Base-by-base conservation (phyloP, 2,888 invertebrate genomes). In the Archips xylosteana region DNA sequence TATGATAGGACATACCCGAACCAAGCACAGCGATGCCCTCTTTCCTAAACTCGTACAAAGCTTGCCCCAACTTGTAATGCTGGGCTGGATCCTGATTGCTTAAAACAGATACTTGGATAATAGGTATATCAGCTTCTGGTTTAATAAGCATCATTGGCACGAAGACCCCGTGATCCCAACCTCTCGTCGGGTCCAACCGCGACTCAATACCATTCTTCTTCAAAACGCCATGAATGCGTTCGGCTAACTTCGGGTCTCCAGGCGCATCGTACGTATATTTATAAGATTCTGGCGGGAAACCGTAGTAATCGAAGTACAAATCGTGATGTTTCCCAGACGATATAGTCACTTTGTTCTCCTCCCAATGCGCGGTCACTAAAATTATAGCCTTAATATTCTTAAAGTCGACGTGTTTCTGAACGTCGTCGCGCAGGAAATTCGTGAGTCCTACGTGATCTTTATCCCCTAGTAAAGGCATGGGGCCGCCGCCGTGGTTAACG, bases 131-230 rank as follows among this genome's bases (percentile, higher is more conserved):
- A 0, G 94, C 94, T 6, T 85, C 76, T 6, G 94, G 93, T 61
- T 92, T 91, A 2, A 94, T 93, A 0, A 94, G 79, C 86, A 94
- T 89, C 94, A 94, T 94, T 0, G 94, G 94, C 34, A 94, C 94
- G 75, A 94, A 94, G 13, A 94, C 94, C 79, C 94, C 94, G 80
- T 94, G 94, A 79, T 94, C 94, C 94, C 94, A 94, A 78, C 94
- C 94, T 84, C 94, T 83, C 79, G 89, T 83, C 0, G 87, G 76
- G 72, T 94, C 92, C 49, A 94, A 78, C 78, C 87, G 90, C 0
- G 92, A 89, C 12, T 86, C 83, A 47, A 93, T 89, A 36, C 93
- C 92, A 8, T 83, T 86, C 12, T 84, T 84, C 78, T 89, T 88
- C 8, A 94, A 73, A 1, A 82, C 80, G 45, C 85, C 79, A 32